Percentiles rank a stretch among this genome's conserved stretches.
Conservation (phyloP, 2,113 vertebrate species). For the Microcebus lehilahytsara region DNA sequence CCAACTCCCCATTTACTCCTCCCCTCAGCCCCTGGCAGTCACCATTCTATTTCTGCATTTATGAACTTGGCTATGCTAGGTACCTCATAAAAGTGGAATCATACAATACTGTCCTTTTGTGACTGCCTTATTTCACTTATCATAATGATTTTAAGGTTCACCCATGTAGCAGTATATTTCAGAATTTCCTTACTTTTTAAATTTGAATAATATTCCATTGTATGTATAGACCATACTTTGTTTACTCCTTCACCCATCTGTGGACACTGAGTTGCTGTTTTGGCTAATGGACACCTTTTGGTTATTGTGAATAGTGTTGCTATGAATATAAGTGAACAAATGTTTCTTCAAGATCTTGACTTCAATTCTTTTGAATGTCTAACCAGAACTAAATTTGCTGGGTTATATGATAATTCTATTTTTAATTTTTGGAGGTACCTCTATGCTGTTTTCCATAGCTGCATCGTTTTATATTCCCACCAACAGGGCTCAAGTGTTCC, state of each 20-base stretch:
- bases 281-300: neutral
- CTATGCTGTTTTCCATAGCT: neutral
- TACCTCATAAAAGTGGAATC: neutral
- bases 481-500: neutral
- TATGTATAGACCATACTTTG: neutral
- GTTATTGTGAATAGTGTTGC: neutral
- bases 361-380: neutral
- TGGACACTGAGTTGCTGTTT: neutral
- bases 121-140: neutral
- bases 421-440: neutral
- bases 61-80: neutral
- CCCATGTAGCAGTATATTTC: no score
- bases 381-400: neutral
- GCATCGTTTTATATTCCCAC: neutral
- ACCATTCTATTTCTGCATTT: neutral
- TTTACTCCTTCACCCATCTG: neutral
- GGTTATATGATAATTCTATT: neutral
- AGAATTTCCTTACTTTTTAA: neutral
- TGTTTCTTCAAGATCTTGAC: neutral
- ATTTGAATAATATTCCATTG: neutral
- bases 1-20: neutral
- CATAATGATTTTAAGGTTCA: neutral
- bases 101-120: neutral
- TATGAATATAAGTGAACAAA: neutral
- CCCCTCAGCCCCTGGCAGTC: rapidly evolving